phyloP scores from a whole-genome alignment of 2,888 invertebrate species.

The Furcula furcula region DNA sequence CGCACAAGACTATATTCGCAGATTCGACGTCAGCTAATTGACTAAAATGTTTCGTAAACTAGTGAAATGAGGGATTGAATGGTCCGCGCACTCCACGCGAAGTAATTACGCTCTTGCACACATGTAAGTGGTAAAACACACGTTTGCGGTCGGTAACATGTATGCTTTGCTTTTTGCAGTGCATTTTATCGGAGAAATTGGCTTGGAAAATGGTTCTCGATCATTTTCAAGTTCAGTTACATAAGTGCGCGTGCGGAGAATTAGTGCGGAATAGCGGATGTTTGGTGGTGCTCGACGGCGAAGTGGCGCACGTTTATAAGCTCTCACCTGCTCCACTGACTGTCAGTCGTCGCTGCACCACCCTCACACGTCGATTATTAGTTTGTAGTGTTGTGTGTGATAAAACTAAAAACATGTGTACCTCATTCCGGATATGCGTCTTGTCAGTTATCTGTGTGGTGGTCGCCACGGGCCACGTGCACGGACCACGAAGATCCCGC shows the following conservation, averaged over 20 bases:
- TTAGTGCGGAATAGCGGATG: conserved; percentile 83
- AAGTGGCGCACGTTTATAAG: conserved; percentile 78
- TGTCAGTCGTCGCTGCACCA: conserved; percentile 73
- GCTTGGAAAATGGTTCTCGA: conserved; percentile 80
- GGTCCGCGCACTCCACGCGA: conserved; percentile 54
- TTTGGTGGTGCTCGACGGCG: conserved; percentile 76
- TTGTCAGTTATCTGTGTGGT: conserved; percentile 69
- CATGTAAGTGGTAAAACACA: conserved; percentile 42
- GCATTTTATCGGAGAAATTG: conserved; percentile 82
- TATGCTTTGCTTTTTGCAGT: conserved; percentile 72
- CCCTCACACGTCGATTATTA: conserved; percentile 67
- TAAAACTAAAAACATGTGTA: conserved; percentile 65
- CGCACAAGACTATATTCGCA: conserved; percentile 9
- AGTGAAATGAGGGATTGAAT: conserved; percentile 63
- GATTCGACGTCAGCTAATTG: conserved; percentile 33
- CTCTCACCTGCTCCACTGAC: conserved; percentile 64
- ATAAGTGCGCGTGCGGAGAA: conserved; percentile 80
- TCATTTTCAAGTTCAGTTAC: conserved; percentile 82
- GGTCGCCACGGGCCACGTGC: conserved; percentile 64
- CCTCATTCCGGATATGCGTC: conserved; percentile 72
- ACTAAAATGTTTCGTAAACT: conserved; percentile 51
- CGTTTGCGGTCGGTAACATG: conserved; percentile 56
- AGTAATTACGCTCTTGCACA: conserved; percentile 58
- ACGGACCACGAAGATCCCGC: conserved; percentile 69
- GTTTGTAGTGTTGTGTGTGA: conserved; percentile 69